Evolutionary conservation across 2,797 vertebrate species (phyloP), one percentile per base, ranked within the genome.

Genomic region (Lycodopsis pacificus): DNA sequence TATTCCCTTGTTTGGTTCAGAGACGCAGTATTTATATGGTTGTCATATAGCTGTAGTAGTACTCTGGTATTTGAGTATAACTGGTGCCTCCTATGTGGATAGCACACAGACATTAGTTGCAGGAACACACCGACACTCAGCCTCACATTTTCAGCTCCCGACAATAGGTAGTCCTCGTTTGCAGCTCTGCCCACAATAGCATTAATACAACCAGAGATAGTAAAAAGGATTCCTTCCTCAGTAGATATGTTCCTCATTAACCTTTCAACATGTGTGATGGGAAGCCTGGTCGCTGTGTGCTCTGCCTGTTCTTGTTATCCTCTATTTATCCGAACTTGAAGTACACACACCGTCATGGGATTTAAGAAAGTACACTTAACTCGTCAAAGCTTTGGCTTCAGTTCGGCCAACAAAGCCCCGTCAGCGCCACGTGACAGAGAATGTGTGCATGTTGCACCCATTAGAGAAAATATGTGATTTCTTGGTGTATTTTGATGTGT

Each of bases 361-460:
- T 68, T 71, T 81, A 69, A 74, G 64, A 73, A 71, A 76, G 73
- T 56, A 20, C 61, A 81, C 56, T 54, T 57, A 27, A 62, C 48
- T 76, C 46, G 38, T 77, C 51, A 79, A 74, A 56, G 83, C 75
- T 68, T 65, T 80, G 76, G 63, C 78, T 75, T 86, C 75, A 71
- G 30, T 48, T 42, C 62, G 11, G 54, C 73, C 54, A 80, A 76
- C 79, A 79, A 84, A 88, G 80, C 75, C 77, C 78, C 76, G 80
- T 85, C 86, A 84, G 73, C 32, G 58, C 62, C 59, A 30, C 36
- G 51, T 78, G 63, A 79, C 65, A 70, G 58, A 71, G 73, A 67
- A 13, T n/a, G 22, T 46, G 59, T 67, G 19, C 34, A n/a, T 36
- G 30, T 67, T 30, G 69, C 38, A 36, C 64, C 53, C 61, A 56